Percentiles rank a stretch among this genome's conserved stretches.
These are phyloP conservation scores for Centropristis striata DNA, from an alignment of 2,113 vertebrate species.

Conservation along the genomic window DNA sequence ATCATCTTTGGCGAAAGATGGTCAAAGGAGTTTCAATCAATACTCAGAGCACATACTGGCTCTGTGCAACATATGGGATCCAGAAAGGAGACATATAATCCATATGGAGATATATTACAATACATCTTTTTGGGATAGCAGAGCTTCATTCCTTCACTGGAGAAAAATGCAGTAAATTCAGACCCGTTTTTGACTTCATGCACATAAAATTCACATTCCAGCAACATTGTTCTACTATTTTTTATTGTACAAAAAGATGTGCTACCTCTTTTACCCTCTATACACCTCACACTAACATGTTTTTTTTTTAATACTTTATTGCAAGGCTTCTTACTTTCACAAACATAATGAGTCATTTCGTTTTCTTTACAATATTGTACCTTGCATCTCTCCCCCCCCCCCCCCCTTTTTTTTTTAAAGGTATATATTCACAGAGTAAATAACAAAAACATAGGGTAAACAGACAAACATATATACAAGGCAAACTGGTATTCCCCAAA, in stretches of 20 bases:
- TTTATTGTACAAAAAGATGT: not conserved
- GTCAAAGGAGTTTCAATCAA: slow-evolving; percentile 5
- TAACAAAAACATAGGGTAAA: too few relatives aligned
- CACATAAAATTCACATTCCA: not conserved
- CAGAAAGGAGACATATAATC: not conserved
- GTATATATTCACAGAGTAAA: too few relatives aligned
- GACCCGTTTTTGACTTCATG: not conserved
- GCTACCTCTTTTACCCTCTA: not conserved
- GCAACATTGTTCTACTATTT: not conserved
- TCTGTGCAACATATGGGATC: not conserved
- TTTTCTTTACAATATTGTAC: too few relatives aligned
- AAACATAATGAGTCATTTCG: too few relatives aligned
- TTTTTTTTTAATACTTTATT: too few relatives aligned
- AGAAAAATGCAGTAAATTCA: not conserved
- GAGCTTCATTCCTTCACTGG: not conserved
- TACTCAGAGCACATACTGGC: not conserved
- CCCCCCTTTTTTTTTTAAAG: too few relatives aligned
- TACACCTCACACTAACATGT: not conserved
- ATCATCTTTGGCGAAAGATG: not conserved
- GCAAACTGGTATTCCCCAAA: too few relatives aligned
- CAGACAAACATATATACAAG: too few relatives aligned
- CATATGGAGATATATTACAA: slow-evolving; percentile 1
- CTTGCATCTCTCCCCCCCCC: too few relatives aligned
- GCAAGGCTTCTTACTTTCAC: too few relatives aligned
- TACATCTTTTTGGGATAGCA: not conserved